Evolutionary conservation across 2,888 invertebrate genomes (phyloP), one percentile per base, ranked within the genome.

Genomic region (Zygothrica quintamaculata): DNA sequence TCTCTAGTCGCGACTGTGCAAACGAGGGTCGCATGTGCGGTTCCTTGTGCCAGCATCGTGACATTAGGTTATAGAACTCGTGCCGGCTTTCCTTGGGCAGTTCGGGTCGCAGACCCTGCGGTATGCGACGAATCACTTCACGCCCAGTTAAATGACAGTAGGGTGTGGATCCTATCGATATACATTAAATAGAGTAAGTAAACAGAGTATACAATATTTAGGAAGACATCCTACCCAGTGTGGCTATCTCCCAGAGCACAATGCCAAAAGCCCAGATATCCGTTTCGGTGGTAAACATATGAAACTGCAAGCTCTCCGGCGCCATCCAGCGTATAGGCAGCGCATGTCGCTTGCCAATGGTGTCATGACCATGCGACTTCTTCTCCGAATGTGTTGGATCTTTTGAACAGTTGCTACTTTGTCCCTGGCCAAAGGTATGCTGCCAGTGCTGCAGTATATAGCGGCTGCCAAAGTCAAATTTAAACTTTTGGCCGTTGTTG

Each of bases 251-350:
- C 96, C 96, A 97, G 77, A 96, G 92, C 34, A 96, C 92, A 48
- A 97, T 95, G 12, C 96, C 96, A 86, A 95, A 96, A 29, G 96
- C 95, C 96, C 96, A 97, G 2, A 96, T 95, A 82, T 97, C 96
- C 0, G 95, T 95, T 88, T 95, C 95, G 25, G 95, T 95, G 57
- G 95, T 96, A 90, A 96, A 95, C 37, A 95, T 92, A 61, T 95
- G 95, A 88, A 95, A 95, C 46, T 95, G 93, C 65, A 96, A 90
- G 0, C 96, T 94, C 90, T 96, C 96, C 0, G 96, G 96, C 1
- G 96, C 95, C 96, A 96, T 96, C 96, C 96, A 96, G 16, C 91
- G 84, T 26, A 91, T 91, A 5, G 91, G 91, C 22, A 91, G 62
- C 0, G 91, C 91, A n/a, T 91, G 91, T 3, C 90, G 70, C 42